phyloP scores from a whole-genome alignment of 2,888 invertebrate species.

The Archips crataeganus region DNA sequence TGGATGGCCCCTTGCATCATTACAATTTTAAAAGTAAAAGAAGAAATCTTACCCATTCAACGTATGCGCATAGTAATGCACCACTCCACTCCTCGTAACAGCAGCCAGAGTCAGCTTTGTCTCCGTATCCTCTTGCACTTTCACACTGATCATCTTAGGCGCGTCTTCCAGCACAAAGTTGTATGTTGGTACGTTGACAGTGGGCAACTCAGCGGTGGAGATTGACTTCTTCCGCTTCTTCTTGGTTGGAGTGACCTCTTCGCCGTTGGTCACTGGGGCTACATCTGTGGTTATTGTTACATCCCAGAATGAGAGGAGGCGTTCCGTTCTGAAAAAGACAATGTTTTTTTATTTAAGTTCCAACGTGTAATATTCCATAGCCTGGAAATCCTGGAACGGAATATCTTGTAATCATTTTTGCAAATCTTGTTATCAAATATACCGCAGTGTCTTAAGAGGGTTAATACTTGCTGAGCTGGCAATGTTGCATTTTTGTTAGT shows the following conservation, averaged over 20 bases:
- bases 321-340: conserved; percentile 69
- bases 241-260: conserved; percentile 66
- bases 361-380: no score
- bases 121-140: conserved; percentile 80
- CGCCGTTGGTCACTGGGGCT: conserved; percentile 64
- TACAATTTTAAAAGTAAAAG: no score
- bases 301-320: conserved; percentile 80
- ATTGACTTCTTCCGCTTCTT: conserved; percentile 68
- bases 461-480: no score
- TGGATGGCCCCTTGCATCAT: no score
- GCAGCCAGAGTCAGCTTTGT: conserved; percentile 81
- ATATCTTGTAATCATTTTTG: no score
- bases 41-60: conserved; percentile 88
- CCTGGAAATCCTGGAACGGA: no score
- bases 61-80: conserved; percentile 91
- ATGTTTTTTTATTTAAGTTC: not conserved
- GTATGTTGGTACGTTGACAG: conserved; percentile 68
- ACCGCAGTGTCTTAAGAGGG: no score
- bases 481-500: no score
- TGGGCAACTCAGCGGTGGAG: conserved; percentile 42
- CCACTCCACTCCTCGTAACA: conserved; percentile 91
- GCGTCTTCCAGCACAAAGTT: conserved; percentile 90
- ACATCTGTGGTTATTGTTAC: conserved; percentile 69
- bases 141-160: conserved; percentile 79
- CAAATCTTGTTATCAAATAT: no score